Evolutionary conservation across 2,888 invertebrate genomes (phyloP), one percentile per base, ranked within the genome.

Genomic region (Ctena decussata): DNA sequence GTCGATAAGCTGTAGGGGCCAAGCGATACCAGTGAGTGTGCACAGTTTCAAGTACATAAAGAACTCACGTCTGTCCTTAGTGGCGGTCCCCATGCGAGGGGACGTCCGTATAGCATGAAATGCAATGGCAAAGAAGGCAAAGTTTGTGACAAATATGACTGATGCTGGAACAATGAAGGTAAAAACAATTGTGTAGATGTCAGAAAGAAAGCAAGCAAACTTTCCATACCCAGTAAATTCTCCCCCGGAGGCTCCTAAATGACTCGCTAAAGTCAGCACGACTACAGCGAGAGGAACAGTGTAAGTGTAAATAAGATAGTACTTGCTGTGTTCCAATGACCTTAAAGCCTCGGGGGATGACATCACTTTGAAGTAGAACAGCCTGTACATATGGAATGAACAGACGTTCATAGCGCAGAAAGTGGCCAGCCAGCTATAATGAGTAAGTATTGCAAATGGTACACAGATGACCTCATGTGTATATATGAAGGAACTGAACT

Each of bases 1-100:
- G 46, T 91, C 90, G 5, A 93, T 74, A 18, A 93, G 82, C 12
- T 90, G 91, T 5, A 93, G 82, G 18, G 91, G 71, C 93, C 93
- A 93, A 30, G 91, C 87, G n/a, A 92, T 39, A 0, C 93, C 93
- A 6, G 92, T 90, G 24, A 93, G 77, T 5, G 90, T 82, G 65
- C 91, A 92, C 44, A 93, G 82, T 65, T 91, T 91, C 2, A 91
- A 41, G 73, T 92, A 93, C 8, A 92, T 76, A 8, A 82, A 81
- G 11, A 92, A 84, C 32, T 91, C 85, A 12, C 80, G 49, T 30
- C 90, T 85, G 15, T 90, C 90, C 27, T 32, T 81, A 35, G 2
- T 44, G 12, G 81, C 79, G 65, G 57, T 82, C 35, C 53, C 77
- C 27, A 83, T 44, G 6, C 46, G 65, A 11, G 84, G 85, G 12